phyloP scores from a whole-genome alignment of 23 tunicate genomes.

The Halocynthia roretzi region DNA sequence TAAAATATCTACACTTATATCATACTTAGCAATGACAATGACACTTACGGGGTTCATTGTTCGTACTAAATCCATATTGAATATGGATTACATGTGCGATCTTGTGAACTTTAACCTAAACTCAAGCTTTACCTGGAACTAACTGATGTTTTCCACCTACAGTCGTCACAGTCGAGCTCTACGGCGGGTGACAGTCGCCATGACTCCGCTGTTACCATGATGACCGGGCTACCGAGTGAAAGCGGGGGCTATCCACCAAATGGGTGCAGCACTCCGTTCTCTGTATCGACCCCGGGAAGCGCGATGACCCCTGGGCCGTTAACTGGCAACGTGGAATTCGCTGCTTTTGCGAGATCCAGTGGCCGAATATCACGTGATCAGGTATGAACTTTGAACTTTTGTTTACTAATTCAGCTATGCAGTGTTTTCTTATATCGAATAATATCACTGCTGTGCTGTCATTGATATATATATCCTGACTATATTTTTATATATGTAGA shows the following conservation, averaged over 20 bases:
- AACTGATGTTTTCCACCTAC: background rate
- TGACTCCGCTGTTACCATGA: constrained; percentile 60
- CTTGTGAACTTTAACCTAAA: no score
- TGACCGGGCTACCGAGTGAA: constrained; percentile 62
- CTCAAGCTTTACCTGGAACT: background rate
- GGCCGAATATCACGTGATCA: constrained; percentile 16
- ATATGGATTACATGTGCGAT: no score
- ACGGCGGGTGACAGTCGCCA: constrained; percentile 28
- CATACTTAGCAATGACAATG: no score
- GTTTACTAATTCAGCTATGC: no score
- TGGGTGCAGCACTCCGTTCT: constrained; percentile 62
- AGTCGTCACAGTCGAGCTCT: background rate
- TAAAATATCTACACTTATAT: no score
- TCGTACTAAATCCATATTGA: no score
- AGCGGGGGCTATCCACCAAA: constrained; percentile 47
- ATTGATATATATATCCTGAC: no score
- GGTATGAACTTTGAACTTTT: constrained; percentile 4
- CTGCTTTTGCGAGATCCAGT: constrained; percentile 11
- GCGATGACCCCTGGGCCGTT: constrained; percentile 13
- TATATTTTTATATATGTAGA: no score
- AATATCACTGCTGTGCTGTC: no score
- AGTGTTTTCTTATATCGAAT: no score
- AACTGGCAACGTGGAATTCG: background rate
- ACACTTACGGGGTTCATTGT: no score
- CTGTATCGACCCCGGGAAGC: constrained; percentile 12